Percentiles rank a stretch among this genome's conserved stretches.
Conservation (phyloP, 2,113 vertebrate genomes). For the Tylochromis polylepis region DNA sequence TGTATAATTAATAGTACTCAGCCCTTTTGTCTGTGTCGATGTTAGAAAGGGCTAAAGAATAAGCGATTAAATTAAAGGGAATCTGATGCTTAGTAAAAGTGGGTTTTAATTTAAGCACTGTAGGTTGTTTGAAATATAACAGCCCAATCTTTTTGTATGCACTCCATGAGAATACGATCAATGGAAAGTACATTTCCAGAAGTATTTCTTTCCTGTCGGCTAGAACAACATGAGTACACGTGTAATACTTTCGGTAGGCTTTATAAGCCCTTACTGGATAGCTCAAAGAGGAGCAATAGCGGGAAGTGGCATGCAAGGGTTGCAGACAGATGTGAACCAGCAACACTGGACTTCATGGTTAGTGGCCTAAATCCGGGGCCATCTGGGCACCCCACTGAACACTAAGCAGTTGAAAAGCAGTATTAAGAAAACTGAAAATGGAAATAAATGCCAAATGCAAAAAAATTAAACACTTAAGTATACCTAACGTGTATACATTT, state of each 20-base stretch:
- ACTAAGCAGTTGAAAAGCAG: background rate
- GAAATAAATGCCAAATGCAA: background rate
- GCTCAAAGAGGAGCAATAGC: background rate
- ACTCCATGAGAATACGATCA: conserved; percentile 37
- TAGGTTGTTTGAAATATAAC: conserved; percentile 62
- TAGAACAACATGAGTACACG: background rate
- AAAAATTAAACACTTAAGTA: background rate
- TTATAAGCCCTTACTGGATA: background rate
- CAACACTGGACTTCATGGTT: background rate
- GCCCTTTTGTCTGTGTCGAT: conserved; percentile 49
- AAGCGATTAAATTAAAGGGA: conserved; percentile 67
- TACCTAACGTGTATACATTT: background rate
- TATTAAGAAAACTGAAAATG: background rate
- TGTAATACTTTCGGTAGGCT: background rate
- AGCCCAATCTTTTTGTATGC: conserved; percentile 32
- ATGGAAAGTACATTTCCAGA: conserved; percentile 30
- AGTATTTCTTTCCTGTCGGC: background rate
- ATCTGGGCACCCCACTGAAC: background rate
- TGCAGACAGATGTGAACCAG: background rate
- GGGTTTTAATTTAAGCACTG: conserved; percentile 57
- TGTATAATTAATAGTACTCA: conserved; percentile 71
- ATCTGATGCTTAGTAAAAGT: conserved; percentile 67
- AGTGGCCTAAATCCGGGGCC: background rate
- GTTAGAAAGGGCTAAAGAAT: conserved; percentile 58
- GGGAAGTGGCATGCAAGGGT: background rate